These are phyloP conservation scores for Pogoniulus pusillus DNA, from an alignment of 2,797 vertebrate genomes.

Conservation along the genomic window DNA sequence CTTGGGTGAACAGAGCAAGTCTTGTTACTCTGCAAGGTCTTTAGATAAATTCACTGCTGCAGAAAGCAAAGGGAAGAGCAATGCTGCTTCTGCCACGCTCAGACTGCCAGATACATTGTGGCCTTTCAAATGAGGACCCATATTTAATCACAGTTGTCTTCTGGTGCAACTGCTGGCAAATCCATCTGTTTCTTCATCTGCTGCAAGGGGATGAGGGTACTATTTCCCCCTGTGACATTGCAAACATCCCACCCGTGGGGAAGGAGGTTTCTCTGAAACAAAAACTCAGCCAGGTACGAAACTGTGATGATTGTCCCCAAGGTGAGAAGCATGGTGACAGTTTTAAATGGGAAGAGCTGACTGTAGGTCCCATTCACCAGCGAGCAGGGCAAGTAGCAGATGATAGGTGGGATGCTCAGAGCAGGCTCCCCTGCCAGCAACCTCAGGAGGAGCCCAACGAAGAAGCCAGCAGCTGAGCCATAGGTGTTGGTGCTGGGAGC, in stretches of 20 bases:
- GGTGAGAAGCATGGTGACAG: slow-evolving; percentile 76
- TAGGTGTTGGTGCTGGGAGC: slow-evolving; percentile 79
- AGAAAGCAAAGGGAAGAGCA: not conserved
- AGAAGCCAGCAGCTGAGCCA: slow-evolving; percentile 73
- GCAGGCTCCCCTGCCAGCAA: slow-evolving; percentile 66
- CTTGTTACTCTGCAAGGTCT: not conserved
- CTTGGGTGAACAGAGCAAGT: not conserved
- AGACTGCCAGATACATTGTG: not conserved
- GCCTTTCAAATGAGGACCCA: not conserved
- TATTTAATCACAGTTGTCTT: not conserved
- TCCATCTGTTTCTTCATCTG: not conserved
- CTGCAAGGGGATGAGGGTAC: not conserved
- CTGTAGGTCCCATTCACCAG: slow-evolving; percentile 51
- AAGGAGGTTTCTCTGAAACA: slow-evolving; percentile 80
- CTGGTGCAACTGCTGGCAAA: not conserved
- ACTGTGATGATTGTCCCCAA: slow-evolving; percentile 71
- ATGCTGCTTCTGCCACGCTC: not conserved
- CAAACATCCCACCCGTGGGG: slow-evolving; percentile 78
- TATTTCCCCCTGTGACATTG: not conserved
- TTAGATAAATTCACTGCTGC: not conserved
- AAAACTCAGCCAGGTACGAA: slow-evolving; percentile 67
- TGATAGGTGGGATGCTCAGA: slow-evolving; percentile 72
- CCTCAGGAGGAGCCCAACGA: slow-evolving; percentile 72
- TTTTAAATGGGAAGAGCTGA: slow-evolving; percentile 84
- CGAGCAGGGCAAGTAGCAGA: slow-evolving; percentile 77